Conservation (phyloP, 2,797 vertebrate species). For the Cossypha heuglini region DNA sequence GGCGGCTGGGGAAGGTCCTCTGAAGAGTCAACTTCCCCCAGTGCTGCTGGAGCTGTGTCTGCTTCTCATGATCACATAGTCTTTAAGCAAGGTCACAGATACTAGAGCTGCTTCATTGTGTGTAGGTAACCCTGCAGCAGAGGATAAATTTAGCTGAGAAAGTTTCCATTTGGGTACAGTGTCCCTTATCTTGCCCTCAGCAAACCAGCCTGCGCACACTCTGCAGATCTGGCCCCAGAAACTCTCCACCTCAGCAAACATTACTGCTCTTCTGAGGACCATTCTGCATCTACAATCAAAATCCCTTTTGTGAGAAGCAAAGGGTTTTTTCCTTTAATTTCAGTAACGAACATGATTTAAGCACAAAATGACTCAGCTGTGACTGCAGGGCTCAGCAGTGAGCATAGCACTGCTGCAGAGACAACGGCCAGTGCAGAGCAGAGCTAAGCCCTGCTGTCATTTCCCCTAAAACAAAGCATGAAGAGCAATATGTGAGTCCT, state of each 20-base stretch:
- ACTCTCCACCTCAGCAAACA: neutral
- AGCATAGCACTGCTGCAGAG: neutral
- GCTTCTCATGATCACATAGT: neutral
- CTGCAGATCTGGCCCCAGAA: neutral
- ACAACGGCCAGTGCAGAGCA: accelerated
- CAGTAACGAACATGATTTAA: neutral
- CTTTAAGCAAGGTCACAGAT: neutral
- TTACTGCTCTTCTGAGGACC: neutral
- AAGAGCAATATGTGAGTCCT: accelerated
- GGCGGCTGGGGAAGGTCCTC: neutral
- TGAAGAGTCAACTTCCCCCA: neutral
- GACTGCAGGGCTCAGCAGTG: neutral
- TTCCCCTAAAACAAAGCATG: neutral
- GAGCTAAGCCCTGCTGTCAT: accelerated
- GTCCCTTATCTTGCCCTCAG: neutral
- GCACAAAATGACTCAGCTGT: neutral
- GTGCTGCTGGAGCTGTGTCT: neutral
- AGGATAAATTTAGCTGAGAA: neutral
- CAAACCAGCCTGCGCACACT: neutral
- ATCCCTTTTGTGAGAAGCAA: neutral
- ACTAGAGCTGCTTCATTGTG: neutral
- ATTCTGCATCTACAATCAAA: neutral
- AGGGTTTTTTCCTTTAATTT: neutral
- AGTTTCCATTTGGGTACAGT: neutral
- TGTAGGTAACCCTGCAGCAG: neutral